phyloP scores from a whole-genome alignment of 1,140 invertebrate species.

The Zaprionus ornatus region DNA sequence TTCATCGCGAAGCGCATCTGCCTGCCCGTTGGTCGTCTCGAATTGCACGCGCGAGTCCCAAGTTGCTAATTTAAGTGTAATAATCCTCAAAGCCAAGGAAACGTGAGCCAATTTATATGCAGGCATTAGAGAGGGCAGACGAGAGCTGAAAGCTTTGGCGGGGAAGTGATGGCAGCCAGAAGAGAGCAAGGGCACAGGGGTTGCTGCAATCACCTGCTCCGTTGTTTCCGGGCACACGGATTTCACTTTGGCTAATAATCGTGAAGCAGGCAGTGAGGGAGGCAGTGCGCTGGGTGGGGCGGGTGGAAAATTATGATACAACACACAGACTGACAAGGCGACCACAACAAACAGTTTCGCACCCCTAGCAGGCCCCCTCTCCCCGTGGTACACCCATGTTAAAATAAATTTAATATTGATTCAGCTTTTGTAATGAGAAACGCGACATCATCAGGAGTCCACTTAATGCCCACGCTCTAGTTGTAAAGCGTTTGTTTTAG shows the following conservation, averaged over 20 bases:
- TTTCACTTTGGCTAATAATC: constrained; percentile 58
- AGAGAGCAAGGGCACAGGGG: neutral
- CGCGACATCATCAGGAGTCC: constrained; percentile 75
- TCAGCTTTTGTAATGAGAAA: constrained; percentile 81
- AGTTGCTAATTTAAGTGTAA: constrained; percentile 83
- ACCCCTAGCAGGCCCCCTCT: neutral
- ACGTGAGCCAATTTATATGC: constrained; percentile 82
- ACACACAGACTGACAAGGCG: constrained; percentile 42
- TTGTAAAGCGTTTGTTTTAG: constrained; percentile 51
- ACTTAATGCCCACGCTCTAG: constrained; percentile 65
- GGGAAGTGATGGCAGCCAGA: neutral
- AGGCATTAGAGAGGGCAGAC: constrained; percentile 66
- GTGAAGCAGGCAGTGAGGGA: constrained; percentile 1
- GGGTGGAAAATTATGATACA: constrained; percentile 64
- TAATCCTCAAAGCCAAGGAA: constrained; percentile 81
- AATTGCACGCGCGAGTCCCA: constrained; percentile 73
- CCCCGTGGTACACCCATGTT: constrained; percentile 26
- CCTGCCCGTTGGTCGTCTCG: constrained; percentile 11
- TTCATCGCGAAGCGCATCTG: neutral
- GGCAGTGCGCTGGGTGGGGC: neutral
- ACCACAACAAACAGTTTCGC: constrained; percentile 56
- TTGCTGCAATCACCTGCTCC: constrained; percentile 68
- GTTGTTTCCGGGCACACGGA: constrained; percentile 33
- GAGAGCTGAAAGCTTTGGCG: constrained; percentile 7
- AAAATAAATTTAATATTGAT: constrained; percentile 82